A percentile compares a stretch with the other conserved stretches of the same genome.
Evolutionary conservation across 2,113 vertebrate genomes (phyloP).

Genomic region (Numida meleagris): DNA sequence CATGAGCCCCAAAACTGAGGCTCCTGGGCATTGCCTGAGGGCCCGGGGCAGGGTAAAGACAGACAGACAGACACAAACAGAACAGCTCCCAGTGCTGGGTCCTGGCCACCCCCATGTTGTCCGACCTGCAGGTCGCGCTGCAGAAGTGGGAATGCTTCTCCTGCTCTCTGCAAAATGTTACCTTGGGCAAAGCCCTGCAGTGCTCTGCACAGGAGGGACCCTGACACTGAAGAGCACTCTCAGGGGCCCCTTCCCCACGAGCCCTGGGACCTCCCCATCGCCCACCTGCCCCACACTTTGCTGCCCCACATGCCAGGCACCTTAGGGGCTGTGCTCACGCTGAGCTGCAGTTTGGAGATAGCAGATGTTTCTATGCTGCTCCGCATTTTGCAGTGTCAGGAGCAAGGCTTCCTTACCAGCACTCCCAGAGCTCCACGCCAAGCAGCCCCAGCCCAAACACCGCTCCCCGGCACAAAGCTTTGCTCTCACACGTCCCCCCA

Average conservation of each 20-base stretch:
- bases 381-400: conserved; percentile 26
- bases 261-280: background rate
- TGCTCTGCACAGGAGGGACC: no score
- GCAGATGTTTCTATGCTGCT: conserved; percentile 18
- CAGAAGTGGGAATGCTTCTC: background rate
- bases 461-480: accelerated
- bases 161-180: background rate
- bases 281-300: conserved; percentile 11
- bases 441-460: background rate
- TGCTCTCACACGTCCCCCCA: background rate
- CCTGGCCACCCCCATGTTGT: background rate
- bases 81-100: background rate
- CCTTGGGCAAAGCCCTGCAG: background rate
- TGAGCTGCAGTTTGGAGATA: background rate
- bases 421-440: conserved; percentile 13
- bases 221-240: background rate
- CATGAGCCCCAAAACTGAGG: accelerated
- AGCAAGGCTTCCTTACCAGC: background rate
- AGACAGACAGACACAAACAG: background rate
- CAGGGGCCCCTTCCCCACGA: background rate
- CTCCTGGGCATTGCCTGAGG: background rate
- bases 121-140: accelerated
- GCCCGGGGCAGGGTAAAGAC: background rate
- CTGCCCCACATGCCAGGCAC: conserved; percentile 19
- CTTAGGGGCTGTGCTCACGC: background rate